These are phyloP conservation scores for Lepidostoma basale DNA, from an alignment of 1,140 invertebrate genomes.

Conservation along the genomic window DNA sequence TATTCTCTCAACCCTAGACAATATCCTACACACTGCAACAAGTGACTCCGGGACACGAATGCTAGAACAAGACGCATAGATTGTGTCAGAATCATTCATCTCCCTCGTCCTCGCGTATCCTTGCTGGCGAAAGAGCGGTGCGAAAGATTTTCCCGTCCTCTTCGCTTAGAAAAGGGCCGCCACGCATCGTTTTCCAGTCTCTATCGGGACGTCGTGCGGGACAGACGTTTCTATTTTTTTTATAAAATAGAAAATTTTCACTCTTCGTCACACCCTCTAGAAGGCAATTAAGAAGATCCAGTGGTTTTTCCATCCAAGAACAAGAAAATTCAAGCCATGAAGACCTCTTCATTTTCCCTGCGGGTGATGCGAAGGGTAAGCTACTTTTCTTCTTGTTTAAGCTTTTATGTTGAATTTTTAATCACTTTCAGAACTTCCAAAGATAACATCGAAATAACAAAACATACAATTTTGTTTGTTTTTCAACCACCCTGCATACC, in stretches of 20 bases:
- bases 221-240: neutral
- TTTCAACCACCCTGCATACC: too few species aligned
- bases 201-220: slow-evolving; percentile 11
- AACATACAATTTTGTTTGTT: too few species aligned
- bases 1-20: neutral
- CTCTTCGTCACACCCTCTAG: neutral
- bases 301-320: slow-evolving; percentile 7
- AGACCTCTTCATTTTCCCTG: slow-evolving; percentile 78
- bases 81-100: neutral
- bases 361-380: slow-evolving; percentile 79
- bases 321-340: slow-evolving; percentile 54
- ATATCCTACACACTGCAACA: neutral
- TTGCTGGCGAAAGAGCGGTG: neutral
- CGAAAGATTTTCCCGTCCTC: neutral
- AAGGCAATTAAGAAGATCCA: neutral
- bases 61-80: neutral
- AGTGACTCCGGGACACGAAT: neutral
- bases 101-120: neutral
- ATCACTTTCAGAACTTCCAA: slow-evolving; percentile 8
- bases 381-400: slow-evolving; percentile 38
- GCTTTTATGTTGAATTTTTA: neutral
- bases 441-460: too few species aligned
- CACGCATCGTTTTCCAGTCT: slow-evolving; percentile 24
- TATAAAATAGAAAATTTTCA: neutral
- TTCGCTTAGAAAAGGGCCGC: neutral